These are phyloP conservation scores for Parazoanthus swiftii DNA, from an alignment of 92 coral and sea anemone genomes.

Conservation along the genomic window DNA sequence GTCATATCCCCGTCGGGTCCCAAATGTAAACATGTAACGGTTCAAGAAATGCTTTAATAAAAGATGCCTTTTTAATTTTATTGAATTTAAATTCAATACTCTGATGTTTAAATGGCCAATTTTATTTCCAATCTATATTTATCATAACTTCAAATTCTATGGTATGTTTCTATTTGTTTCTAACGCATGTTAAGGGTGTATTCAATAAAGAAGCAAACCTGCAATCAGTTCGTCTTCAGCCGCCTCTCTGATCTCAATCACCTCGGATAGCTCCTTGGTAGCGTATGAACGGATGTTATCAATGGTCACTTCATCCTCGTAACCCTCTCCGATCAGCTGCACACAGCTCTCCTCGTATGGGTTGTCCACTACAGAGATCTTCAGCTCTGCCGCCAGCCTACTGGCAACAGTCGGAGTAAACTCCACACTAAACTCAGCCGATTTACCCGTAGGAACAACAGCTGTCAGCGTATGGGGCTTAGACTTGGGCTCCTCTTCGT, in stretches of 20 bases:
- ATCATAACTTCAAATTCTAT: too few species aligned
- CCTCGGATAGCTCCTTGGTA: conserved; percentile 19
- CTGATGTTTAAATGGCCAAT: too few species aligned
- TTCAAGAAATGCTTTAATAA: too few species aligned
- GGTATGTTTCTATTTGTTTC: too few species aligned
- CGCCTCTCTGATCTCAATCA: conserved; percentile 21
- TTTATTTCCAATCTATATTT: too few species aligned
- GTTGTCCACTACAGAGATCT: conserved; percentile 87
- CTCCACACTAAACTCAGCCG: conserved; percentile 91
- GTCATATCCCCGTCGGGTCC: too few species aligned
- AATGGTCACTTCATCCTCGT: conserved; percentile 94
- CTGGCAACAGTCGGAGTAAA: conserved; percentile 76
- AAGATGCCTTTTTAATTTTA: too few species aligned
- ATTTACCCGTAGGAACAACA: conserved; percentile 81
- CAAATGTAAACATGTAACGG: too few species aligned
- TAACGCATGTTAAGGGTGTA: too few species aligned
- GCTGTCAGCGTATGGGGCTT: conserved; percentile 66
- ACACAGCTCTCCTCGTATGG: conserved; percentile 88
- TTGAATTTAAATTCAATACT: too few species aligned
- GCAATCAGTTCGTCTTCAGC: conserved; percentile 38
- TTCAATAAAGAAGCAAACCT: conserved; percentile 2
- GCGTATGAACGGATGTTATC: conserved; percentile 75
- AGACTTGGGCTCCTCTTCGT: conserved; percentile 48
- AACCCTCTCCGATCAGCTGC: conserved; percentile 94
- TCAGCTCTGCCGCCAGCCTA: conserved; percentile 76